These are phyloP conservation scores for Pheosia tremula DNA, from an alignment of 2,888 invertebrate genomes.

Conservation along the genomic window DNA sequence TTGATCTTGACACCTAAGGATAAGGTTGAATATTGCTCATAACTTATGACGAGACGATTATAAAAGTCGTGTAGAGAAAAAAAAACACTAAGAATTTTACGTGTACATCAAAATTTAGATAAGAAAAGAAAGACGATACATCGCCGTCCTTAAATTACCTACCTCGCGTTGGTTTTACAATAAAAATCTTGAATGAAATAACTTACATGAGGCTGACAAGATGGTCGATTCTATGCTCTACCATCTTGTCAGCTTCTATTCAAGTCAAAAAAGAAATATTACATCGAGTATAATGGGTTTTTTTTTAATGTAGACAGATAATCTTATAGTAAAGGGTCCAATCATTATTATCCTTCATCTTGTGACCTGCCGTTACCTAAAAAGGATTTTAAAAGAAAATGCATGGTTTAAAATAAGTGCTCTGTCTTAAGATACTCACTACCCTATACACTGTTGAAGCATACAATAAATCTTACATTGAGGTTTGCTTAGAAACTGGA, in stretches of 20 bases:
- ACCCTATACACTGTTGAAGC: too few relatives aligned
- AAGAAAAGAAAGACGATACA: constrained; percentile 25
- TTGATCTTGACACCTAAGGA: constrained; percentile 8
- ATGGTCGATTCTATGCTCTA: constrained; percentile 1
- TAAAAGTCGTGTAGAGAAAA: constrained; percentile 13
- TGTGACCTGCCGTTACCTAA: not conserved
- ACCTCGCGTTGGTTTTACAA: constrained; percentile 27
- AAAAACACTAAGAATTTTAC: constrained; percentile 24
- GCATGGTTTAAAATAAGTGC: too few relatives aligned
- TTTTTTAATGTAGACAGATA: not conserved
- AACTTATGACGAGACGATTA: constrained; percentile 12
- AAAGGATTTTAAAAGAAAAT: too few relatives aligned
- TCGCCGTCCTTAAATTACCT: constrained; percentile 34
- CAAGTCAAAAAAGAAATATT: constrained; percentile 4
- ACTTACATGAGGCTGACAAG: constrained; percentile 25
- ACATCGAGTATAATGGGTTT: not conserved
- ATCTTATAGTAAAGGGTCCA: not conserved
- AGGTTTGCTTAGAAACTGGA: too few relatives aligned
- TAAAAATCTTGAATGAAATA: constrained; percentile 30
- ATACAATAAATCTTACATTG: too few relatives aligned
- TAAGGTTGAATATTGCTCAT: constrained; percentile 10
- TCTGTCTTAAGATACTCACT: too few relatives aligned
- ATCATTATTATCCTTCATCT: not conserved
- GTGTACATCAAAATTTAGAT: constrained; percentile 30
- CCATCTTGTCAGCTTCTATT: constrained; percentile 1